Evolutionary conservation across 2,888 invertebrate species (phyloP).

Genomic region (Morpho helenor): DNA sequence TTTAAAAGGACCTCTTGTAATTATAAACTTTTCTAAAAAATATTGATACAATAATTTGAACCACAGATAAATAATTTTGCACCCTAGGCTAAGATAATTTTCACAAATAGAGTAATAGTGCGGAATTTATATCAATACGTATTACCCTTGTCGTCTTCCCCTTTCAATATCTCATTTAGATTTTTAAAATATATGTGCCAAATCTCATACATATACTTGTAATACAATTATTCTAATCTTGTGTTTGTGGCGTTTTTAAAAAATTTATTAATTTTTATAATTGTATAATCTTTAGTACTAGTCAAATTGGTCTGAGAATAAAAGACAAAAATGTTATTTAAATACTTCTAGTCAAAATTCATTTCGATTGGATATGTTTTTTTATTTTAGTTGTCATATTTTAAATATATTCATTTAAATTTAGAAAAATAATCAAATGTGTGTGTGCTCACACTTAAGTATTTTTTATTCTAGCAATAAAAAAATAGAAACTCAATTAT

Average conservation of each 20-base stretch:
- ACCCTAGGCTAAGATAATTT: slow-evolving; percentile 38
- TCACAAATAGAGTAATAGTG: slow-evolving; percentile 54
- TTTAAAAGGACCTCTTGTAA: slow-evolving; percentile 8
- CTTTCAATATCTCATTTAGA: slow-evolving; percentile 67
- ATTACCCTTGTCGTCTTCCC: slow-evolving; percentile 67
- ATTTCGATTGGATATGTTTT: slow-evolving; percentile 48
- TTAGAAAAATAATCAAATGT: slow-evolving; percentile 33
- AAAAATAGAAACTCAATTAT: slow-evolving; percentile 76
- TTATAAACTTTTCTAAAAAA: slow-evolving; percentile 21
- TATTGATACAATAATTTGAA: slow-evolving; percentile 34
- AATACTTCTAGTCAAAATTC: slow-evolving; percentile 74
- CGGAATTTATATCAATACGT: slow-evolving; percentile 68
- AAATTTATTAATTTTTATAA: slow-evolving; percentile 28
- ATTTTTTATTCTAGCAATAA: slow-evolving; percentile 66
- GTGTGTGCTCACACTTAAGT: slow-evolving; percentile 60
- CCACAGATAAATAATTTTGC: slow-evolving; percentile 67
- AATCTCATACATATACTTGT: slow-evolving; percentile 46
- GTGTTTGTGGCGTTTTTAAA: slow-evolving; percentile 39
- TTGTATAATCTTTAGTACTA: slow-evolving; percentile 56
- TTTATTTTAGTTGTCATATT: slow-evolving; percentile 30
- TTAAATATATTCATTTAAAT: slow-evolving; percentile 39
- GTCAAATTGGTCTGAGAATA: slow-evolving; percentile 68
- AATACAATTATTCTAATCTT: slow-evolving; percentile 43
- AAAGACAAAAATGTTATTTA: slow-evolving; percentile 50
- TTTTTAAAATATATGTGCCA: slow-evolving; percentile 66